Evolutionary conservation across 2,113 vertebrate species (phyloP).

Genomic region (Melanerpes formicivorus): DNA sequence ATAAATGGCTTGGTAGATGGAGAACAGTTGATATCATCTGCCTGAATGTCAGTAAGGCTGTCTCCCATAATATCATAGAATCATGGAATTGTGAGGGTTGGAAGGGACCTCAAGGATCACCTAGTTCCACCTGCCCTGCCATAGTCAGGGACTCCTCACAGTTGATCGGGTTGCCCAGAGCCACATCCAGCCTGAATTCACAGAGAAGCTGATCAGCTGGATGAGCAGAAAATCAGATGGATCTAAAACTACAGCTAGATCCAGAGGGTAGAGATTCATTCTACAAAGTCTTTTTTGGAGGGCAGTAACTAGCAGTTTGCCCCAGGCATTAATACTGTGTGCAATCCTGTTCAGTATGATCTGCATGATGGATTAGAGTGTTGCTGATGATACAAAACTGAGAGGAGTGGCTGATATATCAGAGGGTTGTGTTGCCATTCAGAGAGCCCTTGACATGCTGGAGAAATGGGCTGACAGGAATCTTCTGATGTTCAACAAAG

Average conservation of each 20-base stretch:
- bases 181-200: neutral
- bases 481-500: too few relatives aligned
- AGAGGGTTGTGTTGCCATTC: too few relatives aligned
- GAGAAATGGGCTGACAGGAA: too few relatives aligned
- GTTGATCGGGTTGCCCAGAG: too few relatives aligned
- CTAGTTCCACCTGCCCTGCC: too few relatives aligned
- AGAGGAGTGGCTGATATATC: too few relatives aligned
- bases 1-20: neutral
- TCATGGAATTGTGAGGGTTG: too few relatives aligned
- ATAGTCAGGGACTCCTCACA: too few relatives aligned
- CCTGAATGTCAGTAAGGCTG: too few relatives aligned
- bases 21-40: neutral
- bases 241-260: neutral
- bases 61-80: too few relatives aligned
- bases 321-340: neutral
- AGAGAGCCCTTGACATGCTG: too few relatives aligned
- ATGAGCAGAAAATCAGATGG: neutral
- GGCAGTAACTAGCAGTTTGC: neutral
- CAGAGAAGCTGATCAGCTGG: neutral
- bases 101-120: too few relatives aligned
- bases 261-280: neutral
- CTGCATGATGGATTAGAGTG: neutral
- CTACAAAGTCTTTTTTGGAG: neutral
- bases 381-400: neutral
- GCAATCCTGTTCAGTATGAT: fast-evolving